Percentiles rank a stretch among this genome's conserved stretches.
Evolutionary conservation across 2,888 invertebrate species (phyloP).

Genomic region (Eulithis testata): DNA sequence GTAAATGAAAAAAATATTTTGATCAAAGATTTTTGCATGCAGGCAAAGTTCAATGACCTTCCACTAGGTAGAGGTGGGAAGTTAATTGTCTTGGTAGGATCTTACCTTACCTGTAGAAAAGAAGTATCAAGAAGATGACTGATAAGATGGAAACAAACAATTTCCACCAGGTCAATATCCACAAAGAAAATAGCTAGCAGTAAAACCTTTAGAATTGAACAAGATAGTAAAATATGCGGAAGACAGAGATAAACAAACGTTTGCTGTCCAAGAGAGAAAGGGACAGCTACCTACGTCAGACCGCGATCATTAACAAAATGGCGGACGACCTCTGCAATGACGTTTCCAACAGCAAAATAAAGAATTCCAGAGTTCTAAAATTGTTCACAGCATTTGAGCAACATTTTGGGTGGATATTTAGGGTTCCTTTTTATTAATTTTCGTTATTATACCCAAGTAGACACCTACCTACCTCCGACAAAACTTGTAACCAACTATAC

Average conservation of each 20-base stretch:
- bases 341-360: constrained; percentile 23
- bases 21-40: too few species aligned
- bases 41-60: too few species aligned
- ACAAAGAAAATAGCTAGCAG: not conserved
- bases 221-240: constrained; percentile 17
- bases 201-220: not conserved
- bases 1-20: too few species aligned
- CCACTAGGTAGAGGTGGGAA: too few species aligned
- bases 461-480: too few species aligned
- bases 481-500: too few species aligned
- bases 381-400: not conserved
- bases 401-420: not conserved
- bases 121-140: constrained; percentile 13
- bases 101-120: not conserved
- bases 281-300: constrained; percentile 19
- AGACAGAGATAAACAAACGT: constrained; percentile 23
- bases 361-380: constrained; percentile 15
- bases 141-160: not conserved
- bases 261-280: constrained; percentile 14
- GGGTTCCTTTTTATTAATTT: not conserved
- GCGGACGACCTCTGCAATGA: constrained; percentile 33
- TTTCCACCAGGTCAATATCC: not conserved
- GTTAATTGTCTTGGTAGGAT: too few species aligned
- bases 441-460: not conserved
- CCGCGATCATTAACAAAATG: constrained; percentile 31